Conservation (phyloP, 2,888 invertebrate genomes). For the Perizoma flavofasciatum region DNA sequence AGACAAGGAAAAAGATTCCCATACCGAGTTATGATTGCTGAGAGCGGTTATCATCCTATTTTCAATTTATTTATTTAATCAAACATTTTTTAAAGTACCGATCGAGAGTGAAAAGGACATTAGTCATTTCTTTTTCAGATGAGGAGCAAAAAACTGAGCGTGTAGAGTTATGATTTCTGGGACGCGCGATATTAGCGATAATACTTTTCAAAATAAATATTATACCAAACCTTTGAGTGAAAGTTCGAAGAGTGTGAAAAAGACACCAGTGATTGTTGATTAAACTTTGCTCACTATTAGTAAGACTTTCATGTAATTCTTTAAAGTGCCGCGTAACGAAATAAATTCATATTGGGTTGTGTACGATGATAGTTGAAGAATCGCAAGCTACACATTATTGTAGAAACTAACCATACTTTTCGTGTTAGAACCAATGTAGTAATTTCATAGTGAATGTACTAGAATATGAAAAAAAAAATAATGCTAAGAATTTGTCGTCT, state of each 20-base stretch:
- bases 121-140: conserved; percentile 26
- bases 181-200: conserved; percentile 24
- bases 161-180: conserved; percentile 29
- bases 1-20: conserved; percentile 56
- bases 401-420: too few species aligned
- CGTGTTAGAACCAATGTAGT: too few species aligned
- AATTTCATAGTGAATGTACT: too few species aligned
- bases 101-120: conserved; percentile 6
- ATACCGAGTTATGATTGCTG: conserved; percentile 73
- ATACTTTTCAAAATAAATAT: conserved; percentile 30
- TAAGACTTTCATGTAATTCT: conserved; percentile 1
- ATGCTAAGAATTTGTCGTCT: too few species aligned
- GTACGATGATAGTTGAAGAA: conserved; percentile 1
- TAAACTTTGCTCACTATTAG: conserved; percentile 22
- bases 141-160: conserved; percentile 23
- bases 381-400: too few species aligned
- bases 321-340: conserved; percentile 3
- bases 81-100: conserved; percentile 5
- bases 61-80: conserved; percentile 21
- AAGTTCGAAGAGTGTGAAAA: conserved; percentile 19
- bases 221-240: conserved; percentile 33
- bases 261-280: conserved; percentile 25
- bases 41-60: conserved; percentile 23
- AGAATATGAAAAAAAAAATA: too few species aligned
- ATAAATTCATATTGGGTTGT: conserved; percentile 11